Conservation (phyloP, 2,797 vertebrate genomes). For the Choloepus didactylus region DNA sequence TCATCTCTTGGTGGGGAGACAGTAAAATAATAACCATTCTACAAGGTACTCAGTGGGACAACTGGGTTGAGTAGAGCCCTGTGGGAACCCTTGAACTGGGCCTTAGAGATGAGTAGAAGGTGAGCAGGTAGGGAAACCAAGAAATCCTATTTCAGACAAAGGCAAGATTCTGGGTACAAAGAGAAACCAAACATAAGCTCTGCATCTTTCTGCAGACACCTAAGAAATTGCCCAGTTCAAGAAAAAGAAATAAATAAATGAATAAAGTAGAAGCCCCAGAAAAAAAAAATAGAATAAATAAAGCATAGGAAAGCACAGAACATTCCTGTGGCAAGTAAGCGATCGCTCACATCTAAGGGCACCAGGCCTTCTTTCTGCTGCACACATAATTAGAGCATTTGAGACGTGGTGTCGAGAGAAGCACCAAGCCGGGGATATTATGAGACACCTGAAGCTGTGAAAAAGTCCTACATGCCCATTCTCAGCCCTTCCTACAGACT, state of each 20-base stretch:
- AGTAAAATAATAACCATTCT: background rate
- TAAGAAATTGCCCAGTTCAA: background rate
- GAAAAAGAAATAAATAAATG: too few relatives aligned
- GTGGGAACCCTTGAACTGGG: background rate
- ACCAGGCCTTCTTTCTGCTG: background rate
- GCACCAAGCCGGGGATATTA: background rate
- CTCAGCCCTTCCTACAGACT: background rate
- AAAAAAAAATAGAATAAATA: background rate
- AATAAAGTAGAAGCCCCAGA: background rate
- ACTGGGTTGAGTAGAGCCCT: background rate
- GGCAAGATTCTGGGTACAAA: background rate
- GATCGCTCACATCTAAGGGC: background rate
- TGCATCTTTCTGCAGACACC: background rate
- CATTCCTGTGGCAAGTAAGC: constrained; percentile 28
- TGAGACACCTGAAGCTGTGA: background rate
- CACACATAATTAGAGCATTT: background rate
- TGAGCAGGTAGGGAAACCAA: background rate
- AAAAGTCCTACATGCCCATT: background rate
- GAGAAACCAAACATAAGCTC: background rate
- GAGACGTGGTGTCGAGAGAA: background rate
- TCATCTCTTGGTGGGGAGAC: background rate
- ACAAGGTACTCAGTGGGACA: background rate
- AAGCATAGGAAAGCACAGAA: background rate
- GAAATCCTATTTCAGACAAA: background rate
- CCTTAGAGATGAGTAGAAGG: background rate